Percentiles rank a stretch among this genome's conserved stretches.
These are phyloP conservation scores for Maconellicoccus hirsutus DNA, from an alignment of 1,140 invertebrate genomes.

Conservation along the genomic window DNA sequence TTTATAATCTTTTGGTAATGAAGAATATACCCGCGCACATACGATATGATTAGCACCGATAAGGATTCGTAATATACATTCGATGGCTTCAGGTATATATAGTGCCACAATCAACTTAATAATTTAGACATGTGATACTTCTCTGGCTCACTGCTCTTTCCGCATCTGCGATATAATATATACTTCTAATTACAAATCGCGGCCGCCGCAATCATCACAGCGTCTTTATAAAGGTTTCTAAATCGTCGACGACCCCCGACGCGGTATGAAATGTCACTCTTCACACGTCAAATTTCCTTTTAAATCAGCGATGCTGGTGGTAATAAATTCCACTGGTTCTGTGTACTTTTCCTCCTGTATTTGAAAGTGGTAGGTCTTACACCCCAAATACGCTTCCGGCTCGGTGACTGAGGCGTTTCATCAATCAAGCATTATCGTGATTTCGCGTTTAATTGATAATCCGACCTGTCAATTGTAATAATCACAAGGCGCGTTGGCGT, in stretches of 20 bases:
- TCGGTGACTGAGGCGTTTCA: no score
- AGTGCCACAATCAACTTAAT: neutral
- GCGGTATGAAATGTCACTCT: neutral
- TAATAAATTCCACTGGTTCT: no score
- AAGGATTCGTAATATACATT: slow-evolving; percentile 4
- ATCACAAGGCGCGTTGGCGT: no score
- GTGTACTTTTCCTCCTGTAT: no score
- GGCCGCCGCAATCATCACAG: neutral
- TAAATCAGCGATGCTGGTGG: no score
- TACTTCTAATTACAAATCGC: neutral
- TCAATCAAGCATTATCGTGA: no score
- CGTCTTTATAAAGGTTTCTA: neutral
- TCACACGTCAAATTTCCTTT: no score
- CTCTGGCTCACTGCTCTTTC: neutral
- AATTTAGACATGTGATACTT: neutral
- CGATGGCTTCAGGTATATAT: neutral
- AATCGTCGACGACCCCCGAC: neutral
- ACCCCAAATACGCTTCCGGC: no score
- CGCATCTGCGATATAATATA: neutral
- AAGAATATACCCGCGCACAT: neutral
- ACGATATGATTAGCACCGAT: slow-evolving; percentile 2
- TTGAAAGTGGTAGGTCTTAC: no score
- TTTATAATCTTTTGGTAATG: neutral
- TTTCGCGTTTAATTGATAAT: no score
- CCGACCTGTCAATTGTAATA: no score